Base-by-base conservation (phyloP, 2,797 vertebrate genomes). In the Muscicapa striata region DNA sequence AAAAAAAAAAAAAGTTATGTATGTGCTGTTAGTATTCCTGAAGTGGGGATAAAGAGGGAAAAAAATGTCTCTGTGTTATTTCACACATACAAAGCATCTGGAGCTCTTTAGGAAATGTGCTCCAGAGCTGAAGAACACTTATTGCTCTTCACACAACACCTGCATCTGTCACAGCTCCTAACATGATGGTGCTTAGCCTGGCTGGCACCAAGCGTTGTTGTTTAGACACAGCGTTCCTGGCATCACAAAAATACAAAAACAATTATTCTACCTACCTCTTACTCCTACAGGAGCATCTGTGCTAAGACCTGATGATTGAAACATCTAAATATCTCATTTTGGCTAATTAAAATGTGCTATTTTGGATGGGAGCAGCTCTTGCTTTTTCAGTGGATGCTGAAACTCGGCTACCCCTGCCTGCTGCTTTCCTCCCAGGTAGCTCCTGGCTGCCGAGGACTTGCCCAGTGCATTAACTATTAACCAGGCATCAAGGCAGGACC, bases 381-480 rank as follows among this genome's bases (percentile, higher is more conserved):
- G 29, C 23, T 59, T 2, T 75, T 77, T 89, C 54, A 81, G 79
- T 4, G 21, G 54, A 19, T 49, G 55, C 4, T 62, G 62, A 32
- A 75, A 55, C 34, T 78, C 15, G 2, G n/a, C 57, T 78, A 0
- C n/a, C 79, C 49, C n/a, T 40, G 49, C 40, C 2, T 23, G 55
- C 83, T 86, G 49, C 72, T 89, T 67, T 70, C 34, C 81, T 67
- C 78, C 14, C 29, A 70, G 88, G 49, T 74, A 84, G 74, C 87
- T 88, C 38, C 88, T 61, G 61, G 36, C 76, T 78, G 43, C 41
- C 3, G 38, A 80, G 81, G 78, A 20, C 74, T 92, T 87, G 75
- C 74, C 72, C 64, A 80, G 0, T 55, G 43, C 73, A 92, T 95
- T 95, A 90, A 90, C 52, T 96, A 87, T 96, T 95, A 87, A 95